A percentile compares a stretch with the other conserved stretches of the same genome.
phyloP scores from a whole-genome alignment of 2,797 vertebrate genomes.

The Silurus aristotelis region DNA sequence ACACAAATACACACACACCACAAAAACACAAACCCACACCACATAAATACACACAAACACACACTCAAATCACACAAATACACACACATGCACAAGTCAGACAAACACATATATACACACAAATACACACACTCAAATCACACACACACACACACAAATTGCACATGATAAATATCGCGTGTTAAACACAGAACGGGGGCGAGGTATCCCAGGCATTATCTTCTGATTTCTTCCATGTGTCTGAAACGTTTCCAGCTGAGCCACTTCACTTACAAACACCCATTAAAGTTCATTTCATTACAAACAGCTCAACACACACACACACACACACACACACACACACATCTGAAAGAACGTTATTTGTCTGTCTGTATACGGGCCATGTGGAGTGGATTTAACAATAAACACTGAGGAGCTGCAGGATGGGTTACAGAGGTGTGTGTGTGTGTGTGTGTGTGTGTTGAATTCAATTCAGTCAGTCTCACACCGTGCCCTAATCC shows the following conservation, averaged over 20 bases:
- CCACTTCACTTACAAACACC: constrained; percentile 33
- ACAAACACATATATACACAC: no score
- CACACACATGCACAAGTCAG: no score
- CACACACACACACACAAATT: no score
- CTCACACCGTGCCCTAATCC: not conserved
- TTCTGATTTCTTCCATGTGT: constrained; percentile 49
- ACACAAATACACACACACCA: no score
- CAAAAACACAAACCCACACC: no score
- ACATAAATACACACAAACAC: no score
- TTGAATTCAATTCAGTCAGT: not conserved
- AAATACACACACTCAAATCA: no score
- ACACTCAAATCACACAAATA: no score
- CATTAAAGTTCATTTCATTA: constrained; percentile 34
- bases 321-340: not conserved
- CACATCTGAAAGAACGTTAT: not conserved
- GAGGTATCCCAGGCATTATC: not conserved
- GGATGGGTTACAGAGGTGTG: not conserved
- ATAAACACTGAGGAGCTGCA: not conserved
- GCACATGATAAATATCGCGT: no score
- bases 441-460: no score
- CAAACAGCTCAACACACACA: constrained; percentile 20
- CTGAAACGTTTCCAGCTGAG: constrained; percentile 38
- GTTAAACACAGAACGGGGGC: no score
- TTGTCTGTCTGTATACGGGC: constrained; percentile 12
- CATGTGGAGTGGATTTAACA: not conserved